Evolutionary conservation across 2,113 vertebrate genomes (phyloP), one percentile per base, ranked within the genome.

Genomic region (Empidonax alnorum): DNA sequence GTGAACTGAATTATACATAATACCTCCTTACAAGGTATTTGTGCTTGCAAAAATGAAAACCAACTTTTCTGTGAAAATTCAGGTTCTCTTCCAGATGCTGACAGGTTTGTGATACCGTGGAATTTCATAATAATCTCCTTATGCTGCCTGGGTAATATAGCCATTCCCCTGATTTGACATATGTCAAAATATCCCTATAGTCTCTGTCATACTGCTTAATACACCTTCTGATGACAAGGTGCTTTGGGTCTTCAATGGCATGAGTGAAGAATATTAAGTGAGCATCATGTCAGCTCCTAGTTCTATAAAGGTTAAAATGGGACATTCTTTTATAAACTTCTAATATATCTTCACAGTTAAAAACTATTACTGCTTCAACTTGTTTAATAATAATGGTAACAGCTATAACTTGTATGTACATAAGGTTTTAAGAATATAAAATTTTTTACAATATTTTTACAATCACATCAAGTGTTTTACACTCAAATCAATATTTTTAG

Each of bases 131-230:
- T 92, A 77, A 84, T 91, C 61, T 89, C 28, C 84, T 94, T 87
- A 47, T 89, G 56, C 66, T 87, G 52, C 63, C 68, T 88, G 82
- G 61, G 44, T 97, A 96, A 95, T 92, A 83, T 39, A 94, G 79
- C 53, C 94, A 66, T 97, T 94, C 93, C 82, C 56, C 82, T 86
- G 66, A 95, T 92, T 87, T 76, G 94, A 95, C 90, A 80, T 44
- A 42, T 97, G 95, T 91, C 97, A 97, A 95, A 96, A 95, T 96
- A 94, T 88, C 93, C 69, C 76, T 88, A 42, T 88, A 96, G 59
- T 96, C 85, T 84, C 90, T 88, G 92, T 96, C 94, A 87, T 59
- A 49, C 21, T 73, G 71, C 67, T 87, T 96, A 80, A 94, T 46
- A 81, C 85, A 76, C 65, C 75, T 90, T 89, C 42, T 33, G 37